Evolutionary conservation across 64 coral and sea anemone genomes (phyloP), one percentile per base, ranked within the genome.

Genomic region (Stylophora pistillata): DNA sequence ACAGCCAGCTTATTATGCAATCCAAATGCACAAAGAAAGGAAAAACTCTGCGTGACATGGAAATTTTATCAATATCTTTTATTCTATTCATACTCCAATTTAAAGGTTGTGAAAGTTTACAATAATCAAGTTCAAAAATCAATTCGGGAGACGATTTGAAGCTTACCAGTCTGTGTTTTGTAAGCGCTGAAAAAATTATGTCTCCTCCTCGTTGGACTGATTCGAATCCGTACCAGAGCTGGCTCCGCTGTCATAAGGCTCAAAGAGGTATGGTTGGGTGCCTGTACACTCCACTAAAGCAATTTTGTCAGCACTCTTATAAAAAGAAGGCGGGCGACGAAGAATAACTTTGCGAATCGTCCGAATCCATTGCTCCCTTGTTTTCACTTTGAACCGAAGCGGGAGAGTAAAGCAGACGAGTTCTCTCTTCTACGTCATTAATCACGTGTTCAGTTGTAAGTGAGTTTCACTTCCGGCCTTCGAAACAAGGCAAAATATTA

Each of bases 381-480:
- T 41, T 41, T 74, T 18, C 5, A 18, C 10, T 33, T 10, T 14
- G 17, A 30, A 18, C 34, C 14, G 13, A 14, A n/a, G n/a, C n/a
- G n/a, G n/a, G n/a, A 7, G 7, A 57, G 56, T 15, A 10, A 15
- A 57, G 56, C 31, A 16, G 30, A n/a, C n/a, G 33, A 74, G 72
- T 74, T 74, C 72, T 74, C 72, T 2, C 15, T 37, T 74, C 32
- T 74, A 74, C 32, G 72, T 74, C 72, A 74, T 74, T 57, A 57
- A 14, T 26, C 72, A 74, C 12, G 72, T 74, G 72, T 4, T 15
- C 20, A 37, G 0, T 17, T 15, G 3, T 6, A 34, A 1, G 30
- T 10, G 13, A 14, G 29, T 74, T 74, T 74, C 13, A 74, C 72
- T 74, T 74, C 72, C 72, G 72, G 72, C 17, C 72, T 30, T 74